phyloP scores from a whole-genome alignment of 2,113 vertebrate genomes.

The Megaleporinus macrocephalus region DNA sequence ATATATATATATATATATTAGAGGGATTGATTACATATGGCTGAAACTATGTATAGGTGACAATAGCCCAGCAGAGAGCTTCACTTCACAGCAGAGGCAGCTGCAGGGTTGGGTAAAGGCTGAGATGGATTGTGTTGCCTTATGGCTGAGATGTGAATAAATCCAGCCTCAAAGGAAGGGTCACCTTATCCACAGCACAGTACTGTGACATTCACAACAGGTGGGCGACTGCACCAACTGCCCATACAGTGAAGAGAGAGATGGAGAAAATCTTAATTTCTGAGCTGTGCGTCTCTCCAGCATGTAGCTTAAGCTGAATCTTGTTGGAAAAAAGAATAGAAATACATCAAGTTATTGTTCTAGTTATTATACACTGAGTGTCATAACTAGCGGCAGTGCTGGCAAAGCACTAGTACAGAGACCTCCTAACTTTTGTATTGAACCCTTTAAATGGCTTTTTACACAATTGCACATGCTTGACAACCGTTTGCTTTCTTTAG shows the following conservation, averaged over 20 bases:
- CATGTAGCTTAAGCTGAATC: conserved; percentile 33
- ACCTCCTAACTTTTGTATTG: background rate
- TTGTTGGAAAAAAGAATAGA: background rate
- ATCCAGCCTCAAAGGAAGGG: conserved; percentile 49
- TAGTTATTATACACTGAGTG: too few relatives aligned
- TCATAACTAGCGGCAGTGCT: background rate
- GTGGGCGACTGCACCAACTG: conserved; percentile 53
- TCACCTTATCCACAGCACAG: conserved; percentile 58
- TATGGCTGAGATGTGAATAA: conserved; percentile 58
- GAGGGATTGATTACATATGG: conserved; percentile 74
- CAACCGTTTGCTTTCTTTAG: too few relatives aligned
- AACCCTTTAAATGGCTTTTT: background rate
- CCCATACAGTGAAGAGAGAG: conserved; percentile 23
- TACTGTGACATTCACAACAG: conserved; percentile 58
- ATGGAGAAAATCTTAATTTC: conserved; percentile 30
- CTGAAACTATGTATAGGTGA: conserved; percentile 77
- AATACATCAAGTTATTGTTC: conserved; percentile 24
- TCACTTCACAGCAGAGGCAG: conserved; percentile 67
- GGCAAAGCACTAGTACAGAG: background rate
- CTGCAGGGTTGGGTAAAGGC: conserved; percentile 60
- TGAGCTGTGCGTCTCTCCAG: conserved; percentile 1
- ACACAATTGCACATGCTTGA: background rate
- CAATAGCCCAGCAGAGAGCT: conserved; percentile 69
- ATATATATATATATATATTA: conserved; percentile 58
- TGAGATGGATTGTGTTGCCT: conserved; percentile 61